A percentile compares a stretch with the other conserved stretches of the same genome.
These are phyloP conservation scores for Stigmatopora nigra DNA, from an alignment of 2,113 vertebrate genomes.

Conservation along the genomic window DNA sequence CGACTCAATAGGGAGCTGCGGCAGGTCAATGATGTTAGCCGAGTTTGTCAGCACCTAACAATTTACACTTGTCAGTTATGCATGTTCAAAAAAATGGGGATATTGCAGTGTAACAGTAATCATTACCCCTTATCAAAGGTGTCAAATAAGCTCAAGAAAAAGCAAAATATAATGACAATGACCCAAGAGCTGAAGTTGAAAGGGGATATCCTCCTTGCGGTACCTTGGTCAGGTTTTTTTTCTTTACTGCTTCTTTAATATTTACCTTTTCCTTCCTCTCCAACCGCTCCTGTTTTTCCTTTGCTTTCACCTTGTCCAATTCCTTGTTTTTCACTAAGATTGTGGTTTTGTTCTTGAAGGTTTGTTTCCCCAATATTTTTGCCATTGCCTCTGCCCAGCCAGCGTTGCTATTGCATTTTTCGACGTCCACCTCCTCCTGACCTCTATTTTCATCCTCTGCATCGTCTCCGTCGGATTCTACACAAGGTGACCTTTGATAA, in stretches of 20 bases:
- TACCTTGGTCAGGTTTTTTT: background rate
- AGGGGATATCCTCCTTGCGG: no score
- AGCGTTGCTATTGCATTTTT: constrained; percentile 43
- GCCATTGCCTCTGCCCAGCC: constrained; percentile 97
- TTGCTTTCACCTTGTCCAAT: constrained; percentile 75
- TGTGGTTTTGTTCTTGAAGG: constrained; percentile 60
- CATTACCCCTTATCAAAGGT: no score
- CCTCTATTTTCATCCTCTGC: constrained; percentile 23
- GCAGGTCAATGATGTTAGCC: no score
- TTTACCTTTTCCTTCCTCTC: constrained; percentile 78
- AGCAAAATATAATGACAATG: no score
- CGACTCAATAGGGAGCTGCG: no score
- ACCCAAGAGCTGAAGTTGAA: no score
- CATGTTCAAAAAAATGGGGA: no score
- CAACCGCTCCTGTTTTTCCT: constrained; percentile 66
- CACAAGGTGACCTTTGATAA: background rate
- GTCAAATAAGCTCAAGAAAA: no score
- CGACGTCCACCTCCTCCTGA: background rate
- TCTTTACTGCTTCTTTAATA: background rate
- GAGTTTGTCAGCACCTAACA: no score
- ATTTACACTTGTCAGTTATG: no score
- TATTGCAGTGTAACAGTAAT: no score
- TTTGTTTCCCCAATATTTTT: constrained; percentile 83
- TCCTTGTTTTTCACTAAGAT: constrained; percentile 84
- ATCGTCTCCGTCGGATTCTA: constrained; percentile 8